phyloP scores from a whole-genome alignment of 2,113 vertebrate genomes.

The Cephalopholis sonnerati region DNA sequence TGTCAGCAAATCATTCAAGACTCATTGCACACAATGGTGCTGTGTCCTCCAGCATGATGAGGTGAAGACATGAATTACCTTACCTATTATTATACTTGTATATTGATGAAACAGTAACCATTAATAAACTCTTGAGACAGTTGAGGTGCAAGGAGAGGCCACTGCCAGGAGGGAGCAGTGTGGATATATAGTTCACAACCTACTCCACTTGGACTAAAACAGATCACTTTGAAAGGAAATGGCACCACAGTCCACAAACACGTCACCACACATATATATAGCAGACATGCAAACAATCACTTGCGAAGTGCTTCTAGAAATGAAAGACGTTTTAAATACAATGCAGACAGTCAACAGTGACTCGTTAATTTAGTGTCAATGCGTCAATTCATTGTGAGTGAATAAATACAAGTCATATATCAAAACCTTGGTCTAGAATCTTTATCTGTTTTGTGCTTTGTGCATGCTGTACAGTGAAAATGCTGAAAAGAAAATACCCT shows the following conservation, averaged over 20 bases:
- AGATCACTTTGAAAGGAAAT: conserved; percentile 52
- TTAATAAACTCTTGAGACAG: conserved; percentile 40
- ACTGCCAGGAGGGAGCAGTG: conserved; percentile 77
- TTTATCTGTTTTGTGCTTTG: conserved; percentile 45
- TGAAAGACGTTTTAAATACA: conserved; percentile 12
- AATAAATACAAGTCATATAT: conserved; percentile 23
- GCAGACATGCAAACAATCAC: conserved; percentile 51
- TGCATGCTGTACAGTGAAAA: conserved; percentile 45
- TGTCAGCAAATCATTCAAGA: conserved; percentile 51
- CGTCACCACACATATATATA: conserved; percentile 51
- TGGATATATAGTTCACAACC: conserved; percentile 60
- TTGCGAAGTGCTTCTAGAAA: conserved; percentile 17
- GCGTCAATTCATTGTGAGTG: background rate
- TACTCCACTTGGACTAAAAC: conserved; percentile 16
- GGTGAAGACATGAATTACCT: conserved; percentile 42
- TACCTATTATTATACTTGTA: conserved; percentile 26
- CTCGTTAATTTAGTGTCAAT: background rate
- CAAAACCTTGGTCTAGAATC: conserved; percentile 44
- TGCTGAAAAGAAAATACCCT: conserved; percentile 6
- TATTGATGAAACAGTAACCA: conserved; percentile 54
- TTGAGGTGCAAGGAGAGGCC: conserved; percentile 63
- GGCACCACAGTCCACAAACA: conserved; percentile 47
- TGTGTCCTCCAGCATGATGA: conserved; percentile 39
- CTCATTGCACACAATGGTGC: conserved; percentile 31
- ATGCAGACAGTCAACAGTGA: conserved; percentile 1